A percentile compares a stretch with the other conserved stretches of the same genome.
phyloP scores from a whole-genome alignment of 2,797 vertebrate species.

The Ctenopoma multispine region DNA sequence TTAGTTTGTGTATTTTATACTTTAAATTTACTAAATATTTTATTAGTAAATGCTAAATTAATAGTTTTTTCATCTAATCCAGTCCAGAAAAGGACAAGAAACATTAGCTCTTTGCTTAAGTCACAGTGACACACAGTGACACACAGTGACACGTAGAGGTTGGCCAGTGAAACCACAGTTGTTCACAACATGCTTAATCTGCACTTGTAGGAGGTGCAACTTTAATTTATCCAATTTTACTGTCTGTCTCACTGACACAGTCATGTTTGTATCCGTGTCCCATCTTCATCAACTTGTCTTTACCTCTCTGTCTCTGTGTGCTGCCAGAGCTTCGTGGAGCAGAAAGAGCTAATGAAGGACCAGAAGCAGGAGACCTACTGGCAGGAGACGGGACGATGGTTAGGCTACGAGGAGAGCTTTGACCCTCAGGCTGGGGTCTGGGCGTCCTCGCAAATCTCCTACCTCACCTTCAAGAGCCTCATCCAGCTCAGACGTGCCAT shows the following conservation, averaged over 20 bases:
- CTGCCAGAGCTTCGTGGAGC: conserved; percentile 79
- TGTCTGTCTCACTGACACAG: conserved; percentile 21
- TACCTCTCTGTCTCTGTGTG: conserved; percentile 17
- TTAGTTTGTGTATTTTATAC: background rate
- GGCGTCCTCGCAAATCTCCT: conserved; percentile 88
- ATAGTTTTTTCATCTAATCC: no score
- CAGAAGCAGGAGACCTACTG: conserved; percentile 84
- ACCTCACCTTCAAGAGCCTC: conserved; percentile 94
- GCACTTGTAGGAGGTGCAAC: conserved; percentile 35
- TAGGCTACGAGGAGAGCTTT: conserved; percentile 87
- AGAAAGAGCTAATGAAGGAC: conserved; percentile 88
- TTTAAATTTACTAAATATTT: no score
- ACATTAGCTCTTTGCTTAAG: background rate
- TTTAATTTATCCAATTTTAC: conserved; percentile 41
- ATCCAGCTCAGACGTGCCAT: conserved; percentile 87
- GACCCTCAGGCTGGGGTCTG: conserved; percentile 84
- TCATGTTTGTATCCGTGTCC: conserved; percentile 26
- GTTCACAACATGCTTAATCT: conserved; percentile 19
- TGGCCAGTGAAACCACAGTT: conserved; percentile 38
- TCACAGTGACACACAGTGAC: conserved; percentile 12
- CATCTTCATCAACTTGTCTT: background rate
- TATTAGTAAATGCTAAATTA: no score
- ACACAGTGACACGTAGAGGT: background rate
- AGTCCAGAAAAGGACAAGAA: background rate
- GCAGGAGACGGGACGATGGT: conserved; percentile 92